Evolutionary conservation across 1,140 invertebrate genomes (phyloP).

Genomic region (Onthophagus taurus): DNA sequence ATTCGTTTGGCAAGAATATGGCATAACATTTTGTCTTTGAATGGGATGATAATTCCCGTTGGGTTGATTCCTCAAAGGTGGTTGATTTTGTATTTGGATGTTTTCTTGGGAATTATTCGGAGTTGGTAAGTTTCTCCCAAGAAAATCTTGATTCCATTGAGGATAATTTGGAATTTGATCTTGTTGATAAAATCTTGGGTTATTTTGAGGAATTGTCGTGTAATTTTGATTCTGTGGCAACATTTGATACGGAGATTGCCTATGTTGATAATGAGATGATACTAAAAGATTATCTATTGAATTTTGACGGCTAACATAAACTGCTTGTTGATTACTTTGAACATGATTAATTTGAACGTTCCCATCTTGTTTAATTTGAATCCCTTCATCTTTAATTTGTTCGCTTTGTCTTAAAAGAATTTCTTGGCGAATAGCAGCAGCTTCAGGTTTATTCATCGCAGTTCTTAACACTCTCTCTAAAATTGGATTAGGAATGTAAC

Average conservation of each 20-base stretch:
- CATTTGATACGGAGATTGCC: constrained; percentile 7
- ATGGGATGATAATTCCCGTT: too few relatives aligned
- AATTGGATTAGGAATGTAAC: constrained; percentile 85
- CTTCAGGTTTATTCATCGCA: constrained; percentile 64
- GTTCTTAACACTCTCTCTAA: constrained; percentile 75
- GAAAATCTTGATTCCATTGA: neutral
- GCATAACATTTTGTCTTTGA: too few relatives aligned
- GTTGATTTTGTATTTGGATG: too few relatives aligned
- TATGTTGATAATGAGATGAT: neutral
- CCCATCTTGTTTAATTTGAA: neutral
- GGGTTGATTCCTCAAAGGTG: too few relatives aligned
- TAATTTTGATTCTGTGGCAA: constrained; percentile 5
- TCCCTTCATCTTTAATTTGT: constrained; percentile 2
- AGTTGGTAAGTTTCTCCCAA: neutral
- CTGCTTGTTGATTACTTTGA: neutral
- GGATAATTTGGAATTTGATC: neutral
- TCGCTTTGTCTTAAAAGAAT: constrained; percentile 42
- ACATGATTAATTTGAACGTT: neutral
- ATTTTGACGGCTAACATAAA: constrained; percentile 22
- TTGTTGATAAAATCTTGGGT: constrained; percentile 8
- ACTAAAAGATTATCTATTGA: constrained; percentile 24
- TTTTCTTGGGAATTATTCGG: neutral
- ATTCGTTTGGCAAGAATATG: neutral
- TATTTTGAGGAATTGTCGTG: constrained; percentile 1
- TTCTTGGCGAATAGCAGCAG: constrained; percentile 43